These are phyloP conservation scores for Micronycteris hirsuta DNA, from an alignment of 2,113 vertebrate species.

Conservation along the genomic window DNA sequence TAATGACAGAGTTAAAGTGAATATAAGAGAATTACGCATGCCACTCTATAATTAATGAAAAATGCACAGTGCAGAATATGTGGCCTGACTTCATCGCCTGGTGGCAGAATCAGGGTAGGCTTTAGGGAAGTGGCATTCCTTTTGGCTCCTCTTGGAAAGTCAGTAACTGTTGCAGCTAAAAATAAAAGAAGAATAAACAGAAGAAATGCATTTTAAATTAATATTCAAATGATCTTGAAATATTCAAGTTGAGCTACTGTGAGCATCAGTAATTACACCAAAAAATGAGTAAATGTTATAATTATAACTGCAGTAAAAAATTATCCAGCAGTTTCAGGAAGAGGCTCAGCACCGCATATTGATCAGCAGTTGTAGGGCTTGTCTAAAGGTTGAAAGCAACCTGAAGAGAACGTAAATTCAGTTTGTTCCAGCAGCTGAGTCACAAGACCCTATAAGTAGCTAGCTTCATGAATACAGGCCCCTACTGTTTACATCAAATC, in stretches of 20 bases:
- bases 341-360: constrained; percentile 56
- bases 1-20: constrained; percentile 5
- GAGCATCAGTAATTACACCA: constrained; percentile 74
- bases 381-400: constrained; percentile 8
- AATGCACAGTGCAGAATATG: not conserved
- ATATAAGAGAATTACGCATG: not conserved
- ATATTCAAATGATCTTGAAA: constrained; percentile 77
- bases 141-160: constrained; percentile 10
- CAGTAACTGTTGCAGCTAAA: constrained; percentile 58
- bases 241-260: constrained; percentile 70
- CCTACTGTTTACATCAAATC: constrained; percentile 30
- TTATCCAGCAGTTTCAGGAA: constrained; percentile 70
- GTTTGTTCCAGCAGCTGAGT: not conserved
- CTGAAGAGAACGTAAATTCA: not conserved
- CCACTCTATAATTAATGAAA: not conserved
- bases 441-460: not conserved
- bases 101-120: not conserved
- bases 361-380: constrained; percentile 47
- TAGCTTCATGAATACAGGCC: not conserved
- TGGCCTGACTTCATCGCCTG: not conserved
- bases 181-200: constrained; percentile 63
- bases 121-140: not conserved
- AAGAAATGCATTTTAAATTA: constrained; percentile 71
- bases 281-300: constrained; percentile 77
- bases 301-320: constrained; percentile 75